Base-by-base conservation (phyloP, 2,888 invertebrate genomes). In the Megalurothrips usitatus region DNA sequence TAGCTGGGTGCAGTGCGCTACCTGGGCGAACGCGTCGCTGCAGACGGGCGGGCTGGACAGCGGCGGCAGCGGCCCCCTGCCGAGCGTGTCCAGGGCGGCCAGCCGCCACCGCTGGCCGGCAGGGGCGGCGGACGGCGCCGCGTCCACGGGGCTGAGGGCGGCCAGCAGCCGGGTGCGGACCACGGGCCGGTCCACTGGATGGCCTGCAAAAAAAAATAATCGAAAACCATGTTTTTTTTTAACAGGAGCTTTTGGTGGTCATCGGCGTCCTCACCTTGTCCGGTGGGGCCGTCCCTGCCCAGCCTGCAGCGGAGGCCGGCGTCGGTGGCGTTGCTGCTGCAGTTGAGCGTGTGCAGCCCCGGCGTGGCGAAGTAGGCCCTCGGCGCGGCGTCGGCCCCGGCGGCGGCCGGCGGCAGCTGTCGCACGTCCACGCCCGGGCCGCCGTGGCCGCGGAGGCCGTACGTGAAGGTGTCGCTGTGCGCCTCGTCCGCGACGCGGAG, bases 391-490 rank as follows among this genome's bases (percentile, higher is more conserved):
- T 23, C n/a, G 6, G 68, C 68, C 68, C 23, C 19, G 68, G 6
- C 26, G 23, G 11, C 9, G 68, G 6, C 26, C 68, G 26, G 68
- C 68, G 23, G 68, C 26, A n/a, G 9, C 12, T 12, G 68, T 23
- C 19, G 14, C 58, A 17, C 14, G 11, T 58, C 19, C 19, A 58
- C 58, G 26, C 68, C 68, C 8, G 8, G 23, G 26, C 68, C 26
- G 68, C 23, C 68, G 26, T n/a, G 26, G 26, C 26, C 68, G 68
- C 23, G 58, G 26, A 75, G 68, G 23, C 6, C 26, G 68, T 75
- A 75, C 68, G 68, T 23, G 68, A 75, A 75, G 23, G 68, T 75
- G 68, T 75, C 68, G 68, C 68, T 75, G 68, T 75, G 68, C 23
- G 68, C 68, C 26, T 75, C 9, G 68, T 75, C 68, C 26, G 68